Evolutionary conservation across 2,113 vertebrate species (phyloP).

Genomic region (Nycticebus coucang): DNA sequence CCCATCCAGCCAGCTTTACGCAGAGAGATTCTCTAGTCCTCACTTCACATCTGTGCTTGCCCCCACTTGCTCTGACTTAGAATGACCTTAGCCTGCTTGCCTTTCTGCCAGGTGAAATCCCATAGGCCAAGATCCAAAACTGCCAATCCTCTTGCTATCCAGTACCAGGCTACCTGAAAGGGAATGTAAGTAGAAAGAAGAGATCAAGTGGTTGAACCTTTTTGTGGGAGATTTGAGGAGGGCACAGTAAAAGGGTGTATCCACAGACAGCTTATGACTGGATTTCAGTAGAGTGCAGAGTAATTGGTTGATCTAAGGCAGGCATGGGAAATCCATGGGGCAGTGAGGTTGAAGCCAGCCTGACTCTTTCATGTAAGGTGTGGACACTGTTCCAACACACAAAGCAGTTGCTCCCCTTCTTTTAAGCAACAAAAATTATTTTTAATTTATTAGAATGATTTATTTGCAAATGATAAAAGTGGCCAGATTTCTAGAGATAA

Average conservation of each 20-base stretch:
- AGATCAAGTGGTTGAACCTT: neutral
- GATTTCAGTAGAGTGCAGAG: neutral
- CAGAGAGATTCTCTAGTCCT: neutral
- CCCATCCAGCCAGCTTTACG: neutral
- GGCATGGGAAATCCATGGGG: neutral
- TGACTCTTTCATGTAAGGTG: neutral
- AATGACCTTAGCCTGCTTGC: neutral
- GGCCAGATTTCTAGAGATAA: neutral
- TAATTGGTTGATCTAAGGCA: neutral
- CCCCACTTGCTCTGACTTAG: neutral
- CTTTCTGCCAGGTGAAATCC: neutral
- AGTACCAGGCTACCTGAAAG: neutral
- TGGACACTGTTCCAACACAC: neutral
- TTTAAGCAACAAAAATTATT: slow-evolving; percentile 18
- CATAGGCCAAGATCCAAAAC: neutral
- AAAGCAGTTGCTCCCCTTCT: neutral
- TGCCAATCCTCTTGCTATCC: neutral
- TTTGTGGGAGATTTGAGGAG: neutral
- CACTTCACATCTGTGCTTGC: neutral
- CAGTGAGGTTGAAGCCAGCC: neutral
- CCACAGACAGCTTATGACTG: neutral
- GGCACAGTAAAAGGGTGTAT: neutral
- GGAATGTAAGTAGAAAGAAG: neutral
- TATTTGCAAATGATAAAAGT: neutral
- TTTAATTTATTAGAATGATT: neutral